Percentiles rank a stretch among this genome's conserved stretches.
These are phyloP conservation scores for Prolemur simus DNA, from an alignment of 2,113 vertebrate species.

Conservation along the genomic window DNA sequence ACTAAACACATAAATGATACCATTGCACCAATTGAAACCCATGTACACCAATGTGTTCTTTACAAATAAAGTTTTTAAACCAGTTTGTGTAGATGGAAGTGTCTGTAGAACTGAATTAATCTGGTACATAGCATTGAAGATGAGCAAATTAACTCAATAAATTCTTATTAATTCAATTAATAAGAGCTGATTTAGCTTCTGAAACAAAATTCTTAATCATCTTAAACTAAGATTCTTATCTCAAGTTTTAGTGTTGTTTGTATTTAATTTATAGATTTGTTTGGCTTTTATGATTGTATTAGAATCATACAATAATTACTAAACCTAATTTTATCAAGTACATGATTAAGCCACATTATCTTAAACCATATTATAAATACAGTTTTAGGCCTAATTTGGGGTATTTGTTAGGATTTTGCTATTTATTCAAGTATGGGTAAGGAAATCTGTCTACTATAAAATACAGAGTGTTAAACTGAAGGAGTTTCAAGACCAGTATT, in stretches of 20 bases:
- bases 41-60: rapidly evolving
- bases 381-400: background rate
- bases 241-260: background rate
- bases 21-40: background rate
- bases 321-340: background rate
- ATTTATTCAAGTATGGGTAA: background rate
- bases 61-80: background rate
- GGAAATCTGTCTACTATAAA: background rate
- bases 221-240: background rate
- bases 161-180: background rate
- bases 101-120: background rate
- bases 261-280: background rate
- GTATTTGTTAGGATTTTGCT: background rate
- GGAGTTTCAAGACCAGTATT: no score
- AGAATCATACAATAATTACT: background rate
- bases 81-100: background rate
- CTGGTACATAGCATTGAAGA: background rate
- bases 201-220: background rate
- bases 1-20: background rate
- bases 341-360: background rate
- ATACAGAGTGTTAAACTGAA: background rate
- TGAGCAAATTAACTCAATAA: background rate
- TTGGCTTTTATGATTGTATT: background rate
- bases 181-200: background rate
- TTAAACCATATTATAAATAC: background rate